Base-by-base conservation (phyloP, 2,113 vertebrate genomes). In the Argyrosomus japonicus region DNA sequence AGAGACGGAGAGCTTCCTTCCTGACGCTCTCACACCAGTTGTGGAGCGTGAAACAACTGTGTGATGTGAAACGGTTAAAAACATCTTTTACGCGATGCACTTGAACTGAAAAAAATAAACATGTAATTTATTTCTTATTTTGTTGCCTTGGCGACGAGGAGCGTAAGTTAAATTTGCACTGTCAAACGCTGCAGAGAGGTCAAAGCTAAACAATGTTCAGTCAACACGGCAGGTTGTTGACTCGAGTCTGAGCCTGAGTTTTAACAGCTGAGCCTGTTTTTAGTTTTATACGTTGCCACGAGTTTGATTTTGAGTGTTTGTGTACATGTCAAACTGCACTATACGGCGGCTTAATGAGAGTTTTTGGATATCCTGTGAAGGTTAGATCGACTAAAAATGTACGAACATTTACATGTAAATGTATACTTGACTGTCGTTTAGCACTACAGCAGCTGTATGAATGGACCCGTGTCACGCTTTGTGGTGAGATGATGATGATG, bases 11-110 rank as follows among this genome's bases (percentile, higher is more conserved):
- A 18, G 1, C 6, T 91, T 89, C 56, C 84, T 93, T 1, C 83
- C 84, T 0, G 51, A 87, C 3, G 21, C 19, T n/a, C 48, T 23
- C 11, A 54, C 45, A 1, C 21, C 27, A 57, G 23, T 54, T 5
- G 62, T 91, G 45, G 91, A 93, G 48, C 69, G 71, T 19, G 94
- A 95, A 83, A 93, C 93, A 0, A 12, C 86, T 1, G 77, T 95
- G 58, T 95, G 82, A 95, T 0, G 1, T 27, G 27, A 51, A 57
- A 73, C 7, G 1, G 27, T 47, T 61, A 7, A 17, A 17, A 23
- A 19, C 1, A 0, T 48, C 47, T 62, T 62, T 70, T 14, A 43
- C 3, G 29, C 19, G 15, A 43, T 72, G 36, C 19, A 40, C 56
- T 17, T 14, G 1, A 4, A 57, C 50, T 47, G 40, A 14, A 61